These are phyloP conservation scores for Dromococcyx pavoninus DNA, from an alignment of 2,797 vertebrate genomes.

Conservation along the genomic window DNA sequence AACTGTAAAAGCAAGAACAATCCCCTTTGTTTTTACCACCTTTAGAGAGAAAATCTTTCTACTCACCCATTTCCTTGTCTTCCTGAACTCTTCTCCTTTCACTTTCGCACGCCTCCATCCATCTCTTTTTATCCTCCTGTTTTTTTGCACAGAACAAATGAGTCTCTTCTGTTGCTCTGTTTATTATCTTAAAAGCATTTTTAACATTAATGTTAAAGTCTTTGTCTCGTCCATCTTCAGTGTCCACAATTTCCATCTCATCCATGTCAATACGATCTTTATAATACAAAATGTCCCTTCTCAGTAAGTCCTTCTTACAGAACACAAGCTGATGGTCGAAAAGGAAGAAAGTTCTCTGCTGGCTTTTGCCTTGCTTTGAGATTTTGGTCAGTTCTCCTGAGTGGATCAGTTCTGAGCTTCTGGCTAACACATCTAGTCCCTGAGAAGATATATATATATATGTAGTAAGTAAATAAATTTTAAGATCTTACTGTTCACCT, in stretches of 20 bases:
- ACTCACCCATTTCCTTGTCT: constrained; percentile 94
- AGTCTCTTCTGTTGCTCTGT: constrained; percentile 82
- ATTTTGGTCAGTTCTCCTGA: constrained; percentile 90
- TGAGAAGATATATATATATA: constrained; percentile 14
- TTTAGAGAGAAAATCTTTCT: background rate
- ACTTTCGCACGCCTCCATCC: constrained; percentile 88
- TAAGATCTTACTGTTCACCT: background rate
- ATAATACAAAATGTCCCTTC: constrained; percentile 94
- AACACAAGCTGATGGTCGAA: constrained; percentile 97
- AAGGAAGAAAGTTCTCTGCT: constrained; percentile 95
- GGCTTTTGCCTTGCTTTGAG: constrained; percentile 88
- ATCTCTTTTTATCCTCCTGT: constrained; percentile 89
- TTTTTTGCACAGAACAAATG: constrained; percentile 90
- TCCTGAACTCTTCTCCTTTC: constrained; percentile 90
- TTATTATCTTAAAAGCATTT: constrained; percentile 87
- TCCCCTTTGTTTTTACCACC: background rate
- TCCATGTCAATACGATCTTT: constrained; percentile 90
- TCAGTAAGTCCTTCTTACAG: constrained; percentile 95
- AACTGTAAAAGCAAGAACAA: background rate
- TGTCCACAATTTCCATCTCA: constrained; percentile 80
- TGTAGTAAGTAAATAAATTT: background rate
- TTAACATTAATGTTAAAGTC: constrained; percentile 85
- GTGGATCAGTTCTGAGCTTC: constrained; percentile 95
- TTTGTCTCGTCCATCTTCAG: constrained; percentile 86
- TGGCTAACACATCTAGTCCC: constrained; percentile 86